Evolutionary conservation across 2,797 vertebrate species (phyloP), one percentile per base, ranked within the genome.

Genomic region (Labroides dimidiatus): DNA sequence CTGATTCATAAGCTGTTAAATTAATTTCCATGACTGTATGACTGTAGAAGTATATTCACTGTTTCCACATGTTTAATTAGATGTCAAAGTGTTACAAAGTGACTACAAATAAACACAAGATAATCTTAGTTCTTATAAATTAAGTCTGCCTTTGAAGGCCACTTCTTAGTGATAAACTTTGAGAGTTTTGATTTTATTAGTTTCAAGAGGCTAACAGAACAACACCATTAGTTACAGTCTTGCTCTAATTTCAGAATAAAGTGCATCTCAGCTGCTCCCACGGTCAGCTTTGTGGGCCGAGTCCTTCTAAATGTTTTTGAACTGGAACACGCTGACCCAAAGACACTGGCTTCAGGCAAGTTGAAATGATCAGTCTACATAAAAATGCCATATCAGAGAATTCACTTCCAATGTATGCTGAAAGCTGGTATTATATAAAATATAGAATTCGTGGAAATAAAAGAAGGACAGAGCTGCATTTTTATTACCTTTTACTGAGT

Each of bases 281-380:
- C 33, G 42, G 62, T 12, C 20, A 19, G 54, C 41, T 48, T 75
- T 64, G 56, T 55, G 30, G 41, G 36, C 42, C 19, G 10, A 52
- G 51, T 23, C 33, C 48, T 66, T 69, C 16, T 69, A 30, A 63
- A 24, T 44, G 12, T 72, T 27, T 49, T 36, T 72, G 60, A 71
- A 63, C 7, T 67, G 53, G 57, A 55, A 66, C 57, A 47, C 52
- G 51, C 12, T 1, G 36, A 60, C 54, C 37, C 49, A 30, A 43
- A 44, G 43, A 19, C n/a, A 27, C 2, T 15, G 1, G 0, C 39
- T 66, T 20, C 20, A 24, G 10, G 41, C 4, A 20, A 63, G 51
- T 41, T n/a, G 41, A 61, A 21, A 44, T 39, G 37, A 41, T 50
- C 39, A 47, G 49, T 33, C 23, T 44, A 4, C 4, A 17, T 27